phyloP scores from a whole-genome alignment of 2,113 vertebrate genomes.

The Actinemys pallida region DNA sequence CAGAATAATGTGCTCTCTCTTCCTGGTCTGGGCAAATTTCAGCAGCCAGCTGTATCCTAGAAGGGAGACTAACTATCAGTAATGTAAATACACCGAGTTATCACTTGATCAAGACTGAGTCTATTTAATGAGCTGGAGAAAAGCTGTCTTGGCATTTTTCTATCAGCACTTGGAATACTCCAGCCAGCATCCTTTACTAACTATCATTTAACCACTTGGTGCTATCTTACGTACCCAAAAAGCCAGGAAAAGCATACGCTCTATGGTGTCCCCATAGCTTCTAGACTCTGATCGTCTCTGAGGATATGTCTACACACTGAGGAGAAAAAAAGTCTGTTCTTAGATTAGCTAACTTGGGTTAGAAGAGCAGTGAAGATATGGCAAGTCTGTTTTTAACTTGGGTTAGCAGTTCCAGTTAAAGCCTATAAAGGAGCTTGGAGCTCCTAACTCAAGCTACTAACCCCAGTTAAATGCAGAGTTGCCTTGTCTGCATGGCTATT shows the following conservation, averaged over 20 bases:
- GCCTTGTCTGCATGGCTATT: background rate
- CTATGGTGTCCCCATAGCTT: background rate
- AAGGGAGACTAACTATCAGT: background rate
- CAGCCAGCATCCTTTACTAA: background rate
- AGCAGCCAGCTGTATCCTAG: background rate
- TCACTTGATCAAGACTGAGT: background rate
- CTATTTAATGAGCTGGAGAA: background rate
- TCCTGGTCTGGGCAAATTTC: background rate
- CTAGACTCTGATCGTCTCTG: background rate
- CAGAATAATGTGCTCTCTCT: fast-evolving
- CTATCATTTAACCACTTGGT: background rate
- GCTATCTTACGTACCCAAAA: background rate
- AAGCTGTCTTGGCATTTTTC: background rate
- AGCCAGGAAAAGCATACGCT: background rate
- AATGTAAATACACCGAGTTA: background rate
- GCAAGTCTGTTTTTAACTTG: background rate
- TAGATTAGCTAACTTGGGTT: background rate
- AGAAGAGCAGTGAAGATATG: background rate
- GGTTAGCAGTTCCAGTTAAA: background rate
- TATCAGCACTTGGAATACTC: background rate
- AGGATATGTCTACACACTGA: background rate
- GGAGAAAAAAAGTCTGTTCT: background rate
- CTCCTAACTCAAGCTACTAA: background rate
- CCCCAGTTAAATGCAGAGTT: background rate
- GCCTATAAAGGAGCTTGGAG: background rate